These are phyloP conservation scores for Pygoscelis adeliae DNA, from an alignment of 2,113 vertebrate species.

Conservation along the genomic window DNA sequence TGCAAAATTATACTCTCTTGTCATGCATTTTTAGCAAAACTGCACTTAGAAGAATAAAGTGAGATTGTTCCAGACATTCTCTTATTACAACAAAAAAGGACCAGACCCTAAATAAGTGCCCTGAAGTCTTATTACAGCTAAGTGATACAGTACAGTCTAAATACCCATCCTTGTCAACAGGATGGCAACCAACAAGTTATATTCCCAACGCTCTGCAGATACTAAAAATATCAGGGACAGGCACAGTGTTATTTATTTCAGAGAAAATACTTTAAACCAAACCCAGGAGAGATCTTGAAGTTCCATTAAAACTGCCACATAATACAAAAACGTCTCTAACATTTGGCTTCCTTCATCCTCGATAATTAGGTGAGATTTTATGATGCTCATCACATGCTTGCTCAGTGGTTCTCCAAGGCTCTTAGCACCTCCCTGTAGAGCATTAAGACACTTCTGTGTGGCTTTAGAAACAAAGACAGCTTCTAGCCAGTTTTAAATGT, in stretches of 20 bases:
- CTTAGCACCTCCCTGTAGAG: constrained; percentile 27
- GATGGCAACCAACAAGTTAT: constrained; percentile 30
- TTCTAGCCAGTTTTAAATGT: neutral
- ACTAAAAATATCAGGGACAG: constrained; percentile 33
- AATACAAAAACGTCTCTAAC: constrained; percentile 18
- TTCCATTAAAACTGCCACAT: constrained; percentile 17
- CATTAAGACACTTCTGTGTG: constrained; percentile 56
- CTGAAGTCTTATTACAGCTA: constrained; percentile 36
- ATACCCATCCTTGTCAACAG: constrained; percentile 36
- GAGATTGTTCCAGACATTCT: constrained; percentile 66
- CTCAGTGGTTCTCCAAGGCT: constrained; percentile 21
- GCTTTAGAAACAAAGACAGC: constrained; percentile 31
- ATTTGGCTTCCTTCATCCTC: constrained; percentile 10
- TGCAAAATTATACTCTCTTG: constrained; percentile 57
- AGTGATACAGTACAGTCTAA: constrained; percentile 32
- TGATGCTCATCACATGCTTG: neutral
- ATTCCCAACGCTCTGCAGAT: neutral
- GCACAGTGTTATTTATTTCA: constrained; percentile 29
- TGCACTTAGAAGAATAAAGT: constrained; percentile 61
- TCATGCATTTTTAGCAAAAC: constrained; percentile 58
- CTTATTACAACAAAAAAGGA: constrained; percentile 46
- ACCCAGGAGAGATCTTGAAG: constrained; percentile 5
- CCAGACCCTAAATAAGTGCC: constrained; percentile 2
- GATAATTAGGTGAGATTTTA: neutral
- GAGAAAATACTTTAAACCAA: constrained; percentile 11